A percentile compares a stretch with the other conserved stretches of the same genome.
phyloP scores from a whole-genome alignment of 30 jellyfish, hydroid and myxozoan genomes.

The Chrysaora quinquecirrha region DNA sequence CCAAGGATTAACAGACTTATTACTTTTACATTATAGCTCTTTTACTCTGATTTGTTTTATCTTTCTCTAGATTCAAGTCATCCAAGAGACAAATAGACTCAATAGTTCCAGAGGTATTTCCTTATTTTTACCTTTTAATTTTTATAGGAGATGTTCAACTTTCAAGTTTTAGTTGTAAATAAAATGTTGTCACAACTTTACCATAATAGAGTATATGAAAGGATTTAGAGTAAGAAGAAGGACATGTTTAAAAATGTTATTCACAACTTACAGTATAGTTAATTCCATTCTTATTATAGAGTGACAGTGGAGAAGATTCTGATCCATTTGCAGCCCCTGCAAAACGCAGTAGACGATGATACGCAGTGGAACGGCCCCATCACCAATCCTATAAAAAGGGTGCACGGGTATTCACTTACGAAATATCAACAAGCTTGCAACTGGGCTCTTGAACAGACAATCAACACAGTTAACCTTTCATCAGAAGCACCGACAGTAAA shows the following conservation, averaged over 20 bases:
- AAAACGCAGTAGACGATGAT: neutral
- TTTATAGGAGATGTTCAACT: neutral
- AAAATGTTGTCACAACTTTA: neutral
- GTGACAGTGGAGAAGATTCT: slow-evolving; percentile 36
- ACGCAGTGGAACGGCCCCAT: too few species aligned
- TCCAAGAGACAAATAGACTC: neutral
- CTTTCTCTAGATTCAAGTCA: neutral
- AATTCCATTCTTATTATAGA: slow-evolving; percentile 3
- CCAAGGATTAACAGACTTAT: neutral
- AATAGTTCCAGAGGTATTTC: neutral
- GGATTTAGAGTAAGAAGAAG: neutral
- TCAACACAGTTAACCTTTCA: too few species aligned
- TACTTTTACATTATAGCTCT: neutral
- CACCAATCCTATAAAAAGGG: too few species aligned
- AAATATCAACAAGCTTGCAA: too few species aligned
- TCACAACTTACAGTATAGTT: neutral
- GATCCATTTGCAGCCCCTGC: slow-evolving; percentile 42
- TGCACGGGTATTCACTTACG: too few species aligned
- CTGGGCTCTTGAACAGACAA: too few species aligned
- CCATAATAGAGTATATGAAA: neutral
- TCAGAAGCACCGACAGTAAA: too few species aligned
- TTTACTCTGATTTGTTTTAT: neutral
- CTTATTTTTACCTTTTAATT: neutral
- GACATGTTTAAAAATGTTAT: neutral
- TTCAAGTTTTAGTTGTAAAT: neutral